Evolutionary conservation across 92 coral and sea anemone genomes (phyloP), one percentile per base, ranked within the genome.

Genomic region (Galaxea fascicularis): DNA sequence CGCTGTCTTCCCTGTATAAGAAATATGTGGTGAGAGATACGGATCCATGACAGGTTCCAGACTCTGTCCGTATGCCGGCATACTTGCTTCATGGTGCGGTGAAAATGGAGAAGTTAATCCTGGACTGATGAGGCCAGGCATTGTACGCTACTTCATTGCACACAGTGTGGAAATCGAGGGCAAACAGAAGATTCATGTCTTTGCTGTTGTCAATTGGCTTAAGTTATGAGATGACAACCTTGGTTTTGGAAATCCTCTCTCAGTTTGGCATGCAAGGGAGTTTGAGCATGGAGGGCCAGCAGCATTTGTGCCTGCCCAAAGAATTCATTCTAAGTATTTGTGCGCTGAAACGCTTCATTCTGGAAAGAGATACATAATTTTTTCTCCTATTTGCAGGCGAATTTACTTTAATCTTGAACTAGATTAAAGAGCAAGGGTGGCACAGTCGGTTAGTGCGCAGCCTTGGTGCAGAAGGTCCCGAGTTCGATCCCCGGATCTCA

Each of bases 171-270:
- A 67, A 18, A 74, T 80, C 16, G 72, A 54, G 29, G 65, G 75
- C 74, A 54, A 83, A 51, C 85, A 87, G 46, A 46, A 0, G 7
- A 80, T 53, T n/a, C 94, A 91, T 73, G 79, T 72, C 17, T 91
- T 87, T 91, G 94, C 94, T 1, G 82, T 84, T 82, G 94, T 91
- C 53, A 69, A 76, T n/a, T 87, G 94, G 94, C 80, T 75, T 45
- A 87, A 62, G 73, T 74, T 82, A 53, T 79, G 82, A 44, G 76
- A 74, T 14, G 49, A 29, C 27, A 78, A 87, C 47, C 76, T 85
- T 74, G 78, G 79, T 1, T 90, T 64, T 85, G 79, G 93, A 74
- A 91, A 91, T 78, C 89, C 88, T 0, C 67, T 84, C 22, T 74
- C 77, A 26, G 82, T 78, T 9, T 87, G 89, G 89, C 73, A 57